These are phyloP conservation scores for Myopa tessellatipennis DNA, from an alignment of 2,888 invertebrate species.

Conservation along the genomic window DNA sequence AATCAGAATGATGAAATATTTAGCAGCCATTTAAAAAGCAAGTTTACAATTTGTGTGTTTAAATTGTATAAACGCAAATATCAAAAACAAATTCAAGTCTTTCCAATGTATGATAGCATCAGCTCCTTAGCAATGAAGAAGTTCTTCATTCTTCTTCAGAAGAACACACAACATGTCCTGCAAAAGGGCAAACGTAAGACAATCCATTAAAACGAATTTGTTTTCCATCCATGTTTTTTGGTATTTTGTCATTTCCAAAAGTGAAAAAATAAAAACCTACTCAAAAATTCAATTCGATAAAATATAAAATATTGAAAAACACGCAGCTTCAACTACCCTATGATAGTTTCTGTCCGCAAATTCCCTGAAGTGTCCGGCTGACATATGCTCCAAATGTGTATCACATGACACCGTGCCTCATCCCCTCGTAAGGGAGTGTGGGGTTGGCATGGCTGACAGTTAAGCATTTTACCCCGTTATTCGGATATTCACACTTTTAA, in stretches of 20 bases:
- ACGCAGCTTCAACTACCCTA: neutral
- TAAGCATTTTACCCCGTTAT: neutral
- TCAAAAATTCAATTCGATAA: slow-evolving; percentile 38
- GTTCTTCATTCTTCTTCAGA: too few species aligned
- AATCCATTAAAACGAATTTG: slow-evolving; percentile 32
- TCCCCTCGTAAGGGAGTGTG: neutral
- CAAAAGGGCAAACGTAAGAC: neutral
- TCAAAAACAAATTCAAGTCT: too few species aligned
- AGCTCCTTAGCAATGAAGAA: too few species aligned
- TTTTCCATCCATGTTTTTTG: slow-evolving; percentile 1
- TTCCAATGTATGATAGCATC: too few species aligned
- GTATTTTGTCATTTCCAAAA: slow-evolving; percentile 21
- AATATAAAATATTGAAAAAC: slow-evolving; percentile 45
- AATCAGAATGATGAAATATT: too few species aligned
- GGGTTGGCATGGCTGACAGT: slow-evolving; percentile 14
- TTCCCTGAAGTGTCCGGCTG: slow-evolving; percentile 46
- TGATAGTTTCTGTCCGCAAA: slow-evolving; percentile 22
- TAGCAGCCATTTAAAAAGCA: too few species aligned
- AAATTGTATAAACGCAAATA: too few species aligned
- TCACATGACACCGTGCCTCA: slow-evolving; percentile 17
- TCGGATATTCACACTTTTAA: slow-evolving; percentile 31
- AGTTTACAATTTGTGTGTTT: too few species aligned
- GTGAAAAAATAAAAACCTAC: slow-evolving; percentile 32
- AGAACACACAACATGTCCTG: too few species aligned
- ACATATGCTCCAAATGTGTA: slow-evolving; percentile 19